A percentile compares a stretch with the other conserved stretches of the same genome.
Evolutionary conservation across 2,888 invertebrate species (phyloP).

Genomic region (Liposcelis brunnea): DNA sequence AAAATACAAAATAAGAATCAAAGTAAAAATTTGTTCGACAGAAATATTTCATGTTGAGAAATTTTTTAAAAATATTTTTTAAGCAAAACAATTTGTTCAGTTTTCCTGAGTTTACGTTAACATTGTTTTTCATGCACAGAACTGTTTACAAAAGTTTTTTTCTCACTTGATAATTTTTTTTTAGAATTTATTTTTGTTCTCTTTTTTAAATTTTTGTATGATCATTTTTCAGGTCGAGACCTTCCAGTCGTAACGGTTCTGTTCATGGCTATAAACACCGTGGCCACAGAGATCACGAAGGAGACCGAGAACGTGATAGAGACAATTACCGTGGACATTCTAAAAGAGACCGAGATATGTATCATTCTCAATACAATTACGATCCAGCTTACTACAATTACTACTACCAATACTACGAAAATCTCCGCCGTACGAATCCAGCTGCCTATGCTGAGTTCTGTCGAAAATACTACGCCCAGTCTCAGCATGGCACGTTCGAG

Average conservation of each 20-base stretch:
- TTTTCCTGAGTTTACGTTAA: no score
- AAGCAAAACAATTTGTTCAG: no score
- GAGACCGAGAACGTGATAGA: constrained; percentile 25
- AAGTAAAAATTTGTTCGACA: no score
- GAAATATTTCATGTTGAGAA: no score
- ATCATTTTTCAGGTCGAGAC: constrained; percentile 17
- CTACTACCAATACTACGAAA: constrained; percentile 51
- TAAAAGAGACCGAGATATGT: constrained; percentile 18
- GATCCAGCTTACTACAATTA: constrained; percentile 39
- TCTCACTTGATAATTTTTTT: no score
- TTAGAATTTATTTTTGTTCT: no score
- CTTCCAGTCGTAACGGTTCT: constrained; percentile 21
- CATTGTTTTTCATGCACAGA: no score
- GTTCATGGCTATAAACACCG: constrained; percentile 17
- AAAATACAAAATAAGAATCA: no score
- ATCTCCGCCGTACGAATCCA: constrained; percentile 57
- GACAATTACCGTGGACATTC: constrained; percentile 18
- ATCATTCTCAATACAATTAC: constrained; percentile 23
- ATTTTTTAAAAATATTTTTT: no score
- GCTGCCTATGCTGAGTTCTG: constrained; percentile 64
- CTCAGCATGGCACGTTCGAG: constrained; percentile 22
- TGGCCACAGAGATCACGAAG: constrained; percentile 16
- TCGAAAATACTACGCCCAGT: constrained; percentile 36
- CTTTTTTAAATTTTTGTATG: no score
- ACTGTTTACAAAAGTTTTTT: no score